These are phyloP conservation scores for Sminthurinus signatus DNA, from an alignment of 1,140 invertebrate species.

Conservation along the genomic window DNA sequence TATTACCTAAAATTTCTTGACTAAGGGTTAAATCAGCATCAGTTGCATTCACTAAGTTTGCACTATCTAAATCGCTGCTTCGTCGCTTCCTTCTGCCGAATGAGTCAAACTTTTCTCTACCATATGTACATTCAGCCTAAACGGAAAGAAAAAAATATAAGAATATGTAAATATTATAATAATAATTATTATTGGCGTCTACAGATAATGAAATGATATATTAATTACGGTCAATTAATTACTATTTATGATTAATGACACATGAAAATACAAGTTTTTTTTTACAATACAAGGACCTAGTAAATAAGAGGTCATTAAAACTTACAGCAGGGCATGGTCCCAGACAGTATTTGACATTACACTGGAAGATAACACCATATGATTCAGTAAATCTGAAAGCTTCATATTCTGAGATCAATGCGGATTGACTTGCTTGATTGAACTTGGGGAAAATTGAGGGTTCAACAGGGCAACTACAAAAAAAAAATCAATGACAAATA, in stretches of 20 bases:
- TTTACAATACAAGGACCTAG: too few species aligned
- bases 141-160: constrained; percentile 40
- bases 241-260: too few species aligned
- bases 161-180: background rate
- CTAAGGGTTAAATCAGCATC: constrained; percentile 79
- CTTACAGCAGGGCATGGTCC: constrained; percentile 87
- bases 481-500: constrained; percentile 3
- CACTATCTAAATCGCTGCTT: constrained; percentile 49
- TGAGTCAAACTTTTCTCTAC: constrained; percentile 76
- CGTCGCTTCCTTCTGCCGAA: constrained; percentile 83
- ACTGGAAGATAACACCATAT: constrained; percentile 94
- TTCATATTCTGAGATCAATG: constrained; percentile 83
- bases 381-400: constrained; percentile 93
- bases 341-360: constrained; percentile 92
- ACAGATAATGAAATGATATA: too few species aligned
- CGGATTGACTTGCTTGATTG: constrained; percentile 70
- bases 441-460: constrained; percentile 87
- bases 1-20: constrained; percentile 88
- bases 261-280: too few species aligned
- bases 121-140: constrained; percentile 79
- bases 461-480: constrained; percentile 78
- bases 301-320: too few species aligned
- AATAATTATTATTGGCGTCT: background rate
- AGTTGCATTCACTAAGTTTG: constrained; percentile 50
- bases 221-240: too few species aligned